Conservation (phyloP, 2,113 vertebrate species). For the Brevimyrus niger region DNA sequence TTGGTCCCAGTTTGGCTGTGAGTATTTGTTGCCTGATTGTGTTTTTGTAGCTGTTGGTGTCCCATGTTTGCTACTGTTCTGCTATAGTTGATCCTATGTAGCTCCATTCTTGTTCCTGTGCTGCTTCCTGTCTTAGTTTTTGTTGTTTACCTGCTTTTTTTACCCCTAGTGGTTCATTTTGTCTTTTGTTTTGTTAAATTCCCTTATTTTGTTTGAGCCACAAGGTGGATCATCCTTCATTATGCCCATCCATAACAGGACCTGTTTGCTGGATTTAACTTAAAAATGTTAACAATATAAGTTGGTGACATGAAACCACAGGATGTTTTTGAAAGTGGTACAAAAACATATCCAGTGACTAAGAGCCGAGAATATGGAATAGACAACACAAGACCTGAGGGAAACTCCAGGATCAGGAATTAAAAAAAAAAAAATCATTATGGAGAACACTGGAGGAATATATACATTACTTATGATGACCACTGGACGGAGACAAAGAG, state of each 20-base stretch:
- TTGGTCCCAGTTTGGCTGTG: neutral
- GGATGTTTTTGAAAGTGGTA: slow-evolving; percentile 66
- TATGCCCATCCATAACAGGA: neutral
- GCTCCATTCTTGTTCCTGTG: neutral
- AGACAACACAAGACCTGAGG: slow-evolving; percentile 60
- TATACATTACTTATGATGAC: slow-evolving; percentile 14
- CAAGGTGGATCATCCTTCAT: neutral
- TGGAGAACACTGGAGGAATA: slow-evolving; percentile 37
- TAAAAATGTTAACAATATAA: slow-evolving; percentile 61
- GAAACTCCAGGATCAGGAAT: slow-evolving; percentile 70
- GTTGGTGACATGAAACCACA: slow-evolving; percentile 64
- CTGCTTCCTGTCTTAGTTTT: neutral
- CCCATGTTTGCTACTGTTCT: neutral
- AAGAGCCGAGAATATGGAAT: slow-evolving; percentile 54
- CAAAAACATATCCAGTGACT: slow-evolving; percentile 65
- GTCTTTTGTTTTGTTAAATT: neutral
- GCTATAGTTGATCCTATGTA: neutral
- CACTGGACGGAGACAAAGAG: slow-evolving; percentile 57
- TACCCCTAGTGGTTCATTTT: neutral
- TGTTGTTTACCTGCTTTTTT: neutral
- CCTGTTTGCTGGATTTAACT: slow-evolving; percentile 58
- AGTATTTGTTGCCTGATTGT: neutral
- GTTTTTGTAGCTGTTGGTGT: neutral
- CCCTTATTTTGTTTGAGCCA: neutral
- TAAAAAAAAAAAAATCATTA: slow-evolving; percentile 57